Conservation (phyloP, 2,113 vertebrate genomes). For the Laticauda laticaudata region DNA sequence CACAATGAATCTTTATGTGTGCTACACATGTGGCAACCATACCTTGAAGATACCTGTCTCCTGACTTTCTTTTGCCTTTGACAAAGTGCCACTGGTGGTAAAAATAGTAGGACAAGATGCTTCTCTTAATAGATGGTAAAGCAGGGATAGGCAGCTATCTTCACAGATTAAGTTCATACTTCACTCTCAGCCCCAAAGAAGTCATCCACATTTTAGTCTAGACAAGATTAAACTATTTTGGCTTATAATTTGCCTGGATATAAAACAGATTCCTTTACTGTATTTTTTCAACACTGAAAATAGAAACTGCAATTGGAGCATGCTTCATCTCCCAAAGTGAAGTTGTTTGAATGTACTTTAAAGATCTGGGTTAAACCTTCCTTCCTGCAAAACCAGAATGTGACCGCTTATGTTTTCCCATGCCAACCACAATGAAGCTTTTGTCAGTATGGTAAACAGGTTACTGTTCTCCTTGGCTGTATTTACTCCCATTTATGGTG, state of each 20-base stretch:
- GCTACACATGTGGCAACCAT: background rate
- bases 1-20: background rate
- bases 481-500: slow-evolving; percentile 19
- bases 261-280: background rate
- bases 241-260: background rate
- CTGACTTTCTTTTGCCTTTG: background rate
- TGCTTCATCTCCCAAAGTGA: background rate
- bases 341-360: slow-evolving; percentile 27
- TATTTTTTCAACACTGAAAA: background rate
- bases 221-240: background rate
- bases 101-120: background rate
- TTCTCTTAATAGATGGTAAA: background rate
- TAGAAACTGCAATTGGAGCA: background rate
- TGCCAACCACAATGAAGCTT: slow-evolving; percentile 31
- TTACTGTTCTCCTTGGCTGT: slow-evolving; percentile 33
- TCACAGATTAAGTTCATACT: background rate
- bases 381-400: slow-evolving; percentile 26
- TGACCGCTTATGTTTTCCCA: slow-evolving; percentile 27
- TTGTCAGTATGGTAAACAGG: slow-evolving; percentile 9
- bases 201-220: background rate
- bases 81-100: background rate
- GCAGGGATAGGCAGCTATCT: background rate
- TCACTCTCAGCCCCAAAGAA: background rate
- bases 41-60: background rate
- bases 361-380: background rate